Percentiles rank a stretch among this genome's conserved stretches.
Conservation (phyloP, 2,113 vertebrate genomes). For the Passer domesticus region DNA sequence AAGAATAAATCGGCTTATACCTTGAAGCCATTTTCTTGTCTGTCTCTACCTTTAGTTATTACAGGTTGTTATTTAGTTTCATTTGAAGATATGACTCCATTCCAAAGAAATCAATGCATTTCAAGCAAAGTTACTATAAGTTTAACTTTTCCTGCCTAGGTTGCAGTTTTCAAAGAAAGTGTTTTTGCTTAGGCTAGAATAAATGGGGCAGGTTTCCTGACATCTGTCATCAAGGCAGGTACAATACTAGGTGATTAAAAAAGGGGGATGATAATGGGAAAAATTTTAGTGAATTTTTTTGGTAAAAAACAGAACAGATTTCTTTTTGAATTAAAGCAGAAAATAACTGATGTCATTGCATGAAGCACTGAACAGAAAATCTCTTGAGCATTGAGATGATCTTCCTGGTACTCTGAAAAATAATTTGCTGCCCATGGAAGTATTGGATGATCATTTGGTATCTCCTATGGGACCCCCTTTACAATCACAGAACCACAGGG, state of each 20-base stretch:
- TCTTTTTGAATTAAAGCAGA: not conserved
- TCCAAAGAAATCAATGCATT: not conserved
- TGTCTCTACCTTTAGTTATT: not conserved
- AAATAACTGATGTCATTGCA: not conserved
- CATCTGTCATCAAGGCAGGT: not conserved
- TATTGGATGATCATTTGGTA: not conserved
- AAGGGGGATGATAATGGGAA: fast-evolving
- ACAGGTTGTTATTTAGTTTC: not conserved
- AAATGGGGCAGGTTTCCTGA: not conserved
- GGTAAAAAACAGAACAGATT: not conserved
- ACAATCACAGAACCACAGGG: not conserved
- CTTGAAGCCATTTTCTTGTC: not conserved
- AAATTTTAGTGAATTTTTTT: not conserved
- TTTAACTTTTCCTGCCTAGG: not conserved
- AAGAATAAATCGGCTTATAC: not conserved
- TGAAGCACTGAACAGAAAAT: not conserved
- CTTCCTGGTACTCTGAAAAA: not conserved
- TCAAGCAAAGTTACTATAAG: not conserved
- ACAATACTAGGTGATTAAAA: not conserved
- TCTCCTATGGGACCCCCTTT: not conserved
- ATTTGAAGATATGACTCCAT: not conserved
- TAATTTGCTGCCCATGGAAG: not conserved
- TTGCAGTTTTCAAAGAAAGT: not conserved
- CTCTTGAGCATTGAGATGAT: not conserved
- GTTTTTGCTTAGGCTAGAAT: not conserved